Base-by-base conservation (phyloP, 2,113 vertebrate genomes). In the Brachyhypopomus gauderio region DNA sequence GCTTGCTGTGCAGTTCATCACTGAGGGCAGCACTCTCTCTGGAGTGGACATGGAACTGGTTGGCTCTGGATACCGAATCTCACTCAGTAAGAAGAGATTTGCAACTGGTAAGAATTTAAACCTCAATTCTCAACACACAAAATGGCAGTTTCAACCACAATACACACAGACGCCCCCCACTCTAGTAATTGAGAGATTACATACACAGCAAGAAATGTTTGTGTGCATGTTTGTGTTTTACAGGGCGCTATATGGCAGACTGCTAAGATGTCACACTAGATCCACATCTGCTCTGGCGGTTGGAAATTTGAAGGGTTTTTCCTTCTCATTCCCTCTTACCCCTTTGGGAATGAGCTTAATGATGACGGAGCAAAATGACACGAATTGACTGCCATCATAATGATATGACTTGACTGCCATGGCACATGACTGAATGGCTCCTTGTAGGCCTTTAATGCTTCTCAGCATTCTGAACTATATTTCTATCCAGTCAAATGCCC, bases 181-280 rank as follows among this genome's bases (percentile, higher is more conserved):
- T 52, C 45, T 12, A 52, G 66, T 59, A 48, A 22, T 48, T 34
- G 17, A 52, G 56, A 70, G 34, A 59, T 3, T 16, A 14, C 36
- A 20, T 25, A 36, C 19, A 36, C 1, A 17, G n/a, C 0, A 45
- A 25, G 14, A 1, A 0, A 14, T 64, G 25, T 76, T 20, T 72
- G 7, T 60, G 38, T 75, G 52, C 74, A 52, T 77, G 64, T 60
- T 38, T 81, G 48, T 90, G 66, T 93, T n/a, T 92, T 93, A 67
- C 85, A 99, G 98, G 98, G 77, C 95, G 96, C 23, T 99, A 99
- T 82, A 96, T 99, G 96, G 98, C 98, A 56, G 98, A 98, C 88
- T 97, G 93, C 91, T 99, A 94, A 98, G 87, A 83, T 85, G 41
- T 85, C 75, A 78, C 82, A 22, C 80, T 56, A 52, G 62, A 87